These are phyloP conservation scores for Crossaster papposus DNA, from an alignment of 53 echinoderm and acorn worm species.

Conservation along the genomic window DNA sequence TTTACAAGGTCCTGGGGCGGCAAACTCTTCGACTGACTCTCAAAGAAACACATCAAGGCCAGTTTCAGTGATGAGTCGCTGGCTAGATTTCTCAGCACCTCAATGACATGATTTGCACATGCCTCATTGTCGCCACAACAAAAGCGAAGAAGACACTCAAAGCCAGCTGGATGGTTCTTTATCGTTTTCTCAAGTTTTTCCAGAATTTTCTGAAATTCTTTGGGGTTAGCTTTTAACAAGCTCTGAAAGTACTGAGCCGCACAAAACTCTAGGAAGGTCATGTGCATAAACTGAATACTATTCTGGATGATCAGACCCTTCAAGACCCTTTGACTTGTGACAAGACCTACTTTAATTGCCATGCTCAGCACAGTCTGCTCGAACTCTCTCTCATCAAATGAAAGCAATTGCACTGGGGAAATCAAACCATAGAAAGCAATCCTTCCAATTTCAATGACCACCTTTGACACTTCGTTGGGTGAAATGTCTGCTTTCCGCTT, in stretches of 20 bases:
- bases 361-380: neutral
- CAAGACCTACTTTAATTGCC: constrained; percentile 25
- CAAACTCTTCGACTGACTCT: constrained; percentile 7
- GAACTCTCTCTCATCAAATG: constrained; percentile 37
- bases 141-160: constrained; percentile 29
- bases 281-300: constrained; percentile 42
- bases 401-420: constrained; percentile 3
- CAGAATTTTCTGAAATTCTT: constrained; percentile 16
- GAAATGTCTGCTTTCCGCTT: constrained; percentile 37
- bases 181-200: neutral
- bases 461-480: constrained; percentile 1
- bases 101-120: constrained; percentile 1
- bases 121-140: constrained; percentile 46
- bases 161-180: neutral
- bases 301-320: constrained; percentile 20
- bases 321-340: constrained; percentile 23
- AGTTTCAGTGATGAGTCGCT: constrained; percentile 14
- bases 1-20: neutral
- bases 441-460: constrained; percentile 20
- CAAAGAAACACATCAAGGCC: constrained; percentile 37
- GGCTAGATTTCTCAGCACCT: constrained; percentile 1
- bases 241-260: constrained; percentile 10
- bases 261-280: constrained; percentile 34
- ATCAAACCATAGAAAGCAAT: constrained; percentile 31
- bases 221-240: neutral